Percentiles rank a stretch among this genome's conserved stretches.
phyloP scores from a whole-genome alignment of 2,888 invertebrate species.

The Eristalis intricaria region DNA sequence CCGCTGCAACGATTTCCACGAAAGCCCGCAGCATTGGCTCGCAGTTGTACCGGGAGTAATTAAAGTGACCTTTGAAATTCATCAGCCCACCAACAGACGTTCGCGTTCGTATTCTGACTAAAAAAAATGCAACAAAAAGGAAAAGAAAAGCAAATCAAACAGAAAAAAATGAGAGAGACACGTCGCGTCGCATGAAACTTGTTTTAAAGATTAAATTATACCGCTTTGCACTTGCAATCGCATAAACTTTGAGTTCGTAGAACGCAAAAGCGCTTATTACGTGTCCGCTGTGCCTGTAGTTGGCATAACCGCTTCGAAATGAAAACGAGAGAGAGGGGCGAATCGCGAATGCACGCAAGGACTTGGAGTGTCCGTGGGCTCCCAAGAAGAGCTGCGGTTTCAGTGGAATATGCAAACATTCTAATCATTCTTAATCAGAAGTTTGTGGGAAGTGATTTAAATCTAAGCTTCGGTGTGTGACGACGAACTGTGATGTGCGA shows the following conservation, averaged over 20 bases:
- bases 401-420: neutral
- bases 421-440: slow-evolving; percentile 18
- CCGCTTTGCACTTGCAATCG: neutral
- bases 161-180: slow-evolving; percentile 21
- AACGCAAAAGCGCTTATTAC: slow-evolving; percentile 1
- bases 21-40: neutral
- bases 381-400: neutral
- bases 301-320: neutral
- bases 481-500: neutral
- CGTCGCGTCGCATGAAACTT: slow-evolving; percentile 14
- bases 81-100: neutral
- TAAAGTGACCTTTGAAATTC: slow-evolving; percentile 32
- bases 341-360: neutral
- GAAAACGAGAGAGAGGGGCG: neutral
- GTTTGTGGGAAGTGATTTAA: neutral
- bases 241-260: neutral
- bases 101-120: neutral
- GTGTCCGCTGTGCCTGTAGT: neutral
- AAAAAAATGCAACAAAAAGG: neutral
- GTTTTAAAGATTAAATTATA: slow-evolving; percentile 35
- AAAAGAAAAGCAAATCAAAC: neutral
- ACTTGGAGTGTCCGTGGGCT: neutral
- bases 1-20: slow-evolving; percentile 3
- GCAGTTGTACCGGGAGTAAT: slow-evolving; percentile 3
- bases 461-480: neutral